A percentile compares a stretch with the other conserved stretches of the same genome.
phyloP scores from a whole-genome alignment of 2,113 vertebrate genomes.

The Stigmatopora argus region DNA sequence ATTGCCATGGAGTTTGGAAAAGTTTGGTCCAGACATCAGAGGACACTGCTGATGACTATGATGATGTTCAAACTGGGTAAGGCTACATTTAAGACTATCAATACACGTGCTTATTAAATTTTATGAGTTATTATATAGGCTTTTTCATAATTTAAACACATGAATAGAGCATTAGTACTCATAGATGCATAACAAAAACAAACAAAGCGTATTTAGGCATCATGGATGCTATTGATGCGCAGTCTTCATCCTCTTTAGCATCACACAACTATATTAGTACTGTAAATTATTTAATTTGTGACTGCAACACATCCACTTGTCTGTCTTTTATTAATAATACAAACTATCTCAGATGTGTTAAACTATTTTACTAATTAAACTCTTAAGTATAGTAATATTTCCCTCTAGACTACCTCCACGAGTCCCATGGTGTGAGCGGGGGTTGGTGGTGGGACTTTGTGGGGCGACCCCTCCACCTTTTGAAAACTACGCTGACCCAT shows the following conservation, averaged over 20 bases:
- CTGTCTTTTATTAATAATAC: not conserved
- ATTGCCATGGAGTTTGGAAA: constrained; percentile 62
- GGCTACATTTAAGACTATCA: constrained; percentile 6
- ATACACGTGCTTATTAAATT: too few relatives aligned
- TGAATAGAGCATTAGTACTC: not conserved
- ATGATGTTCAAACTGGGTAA: constrained; percentile 72
- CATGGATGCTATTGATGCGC: not conserved
- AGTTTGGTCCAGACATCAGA: constrained; percentile 49
- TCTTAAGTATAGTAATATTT: constrained; percentile 2
- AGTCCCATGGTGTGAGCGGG: constrained; percentile 8
- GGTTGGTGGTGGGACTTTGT: constrained; percentile 3
- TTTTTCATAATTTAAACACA: not conserved
- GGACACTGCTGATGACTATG: constrained; percentile 55
- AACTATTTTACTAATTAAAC: not conserved
- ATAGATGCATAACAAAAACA: not conserved
- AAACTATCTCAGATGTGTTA: not conserved
- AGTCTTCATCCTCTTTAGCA: not conserved
- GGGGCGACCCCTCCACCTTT: constrained; percentile 24
- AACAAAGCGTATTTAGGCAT: not conserved
- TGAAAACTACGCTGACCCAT: constrained; percentile 51
- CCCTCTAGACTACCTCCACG: not conserved
- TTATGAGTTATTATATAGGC: not conserved
- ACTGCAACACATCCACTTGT: not conserved
- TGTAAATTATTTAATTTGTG: not conserved
- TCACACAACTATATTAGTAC: not conserved